These are phyloP conservation scores for Mycalesis mineus DNA, from an alignment of 2,888 invertebrate species.

Conservation along the genomic window DNA sequence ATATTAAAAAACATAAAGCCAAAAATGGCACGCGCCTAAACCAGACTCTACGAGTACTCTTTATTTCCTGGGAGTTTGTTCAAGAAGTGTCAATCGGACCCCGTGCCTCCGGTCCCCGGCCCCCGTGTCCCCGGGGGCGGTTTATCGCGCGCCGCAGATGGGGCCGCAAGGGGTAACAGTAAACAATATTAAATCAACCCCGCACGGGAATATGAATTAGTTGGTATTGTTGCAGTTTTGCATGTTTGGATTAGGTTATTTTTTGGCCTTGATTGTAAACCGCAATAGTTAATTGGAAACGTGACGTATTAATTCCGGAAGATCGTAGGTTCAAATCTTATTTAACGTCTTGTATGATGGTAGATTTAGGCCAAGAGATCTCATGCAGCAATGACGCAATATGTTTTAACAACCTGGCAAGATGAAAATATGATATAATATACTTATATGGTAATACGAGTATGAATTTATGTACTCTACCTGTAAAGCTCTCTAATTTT, in stretches of 20 bases:
- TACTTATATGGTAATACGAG: too few relatives aligned
- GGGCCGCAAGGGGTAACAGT: conserved; percentile 17
- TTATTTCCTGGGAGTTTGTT: conserved; percentile 9
- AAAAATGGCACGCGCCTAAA: conserved; percentile 2
- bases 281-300: neutral
- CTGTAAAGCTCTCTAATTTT: too few relatives aligned
- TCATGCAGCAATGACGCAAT: too few relatives aligned
- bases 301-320: neutral
- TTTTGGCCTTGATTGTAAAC: neutral
- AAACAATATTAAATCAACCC: conserved; percentile 37
- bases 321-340: neutral
- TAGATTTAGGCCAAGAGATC: too few relatives aligned
- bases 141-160: conserved; percentile 40
- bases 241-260: neutral
- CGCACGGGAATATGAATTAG: conserved; percentile 39
- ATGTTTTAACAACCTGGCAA: too few relatives aligned
- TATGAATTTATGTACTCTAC: too few relatives aligned
- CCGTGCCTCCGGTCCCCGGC: neutral
- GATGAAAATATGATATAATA: too few relatives aligned
- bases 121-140: conserved; percentile 28
- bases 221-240: conserved; percentile 21
- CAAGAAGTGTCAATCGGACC: conserved; percentile 1
- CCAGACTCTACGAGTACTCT: neutral
- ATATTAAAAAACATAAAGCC: conserved; percentile 7
- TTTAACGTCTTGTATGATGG: too few relatives aligned